phyloP scores from a whole-genome alignment of 2,888 invertebrate species.

The Diplolepis rosae region DNA sequence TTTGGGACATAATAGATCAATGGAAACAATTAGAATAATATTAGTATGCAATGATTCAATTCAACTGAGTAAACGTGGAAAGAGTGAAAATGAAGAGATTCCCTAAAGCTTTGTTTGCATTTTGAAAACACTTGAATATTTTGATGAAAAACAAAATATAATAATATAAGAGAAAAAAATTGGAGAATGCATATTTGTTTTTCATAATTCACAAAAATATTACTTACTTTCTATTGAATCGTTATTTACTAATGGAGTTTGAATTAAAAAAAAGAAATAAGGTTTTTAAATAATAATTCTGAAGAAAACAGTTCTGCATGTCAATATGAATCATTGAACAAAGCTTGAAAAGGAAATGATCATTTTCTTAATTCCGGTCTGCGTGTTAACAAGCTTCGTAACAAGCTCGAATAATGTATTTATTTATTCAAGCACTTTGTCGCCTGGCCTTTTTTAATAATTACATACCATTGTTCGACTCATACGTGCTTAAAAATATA shows the following conservation, averaged over 20 bases:
- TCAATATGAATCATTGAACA: background rate
- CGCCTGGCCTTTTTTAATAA: constrained; percentile 2
- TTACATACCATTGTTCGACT: background rate
- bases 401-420: constrained; percentile 13
- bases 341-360: background rate
- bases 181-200: too few species aligned
- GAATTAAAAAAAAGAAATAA: too few species aligned
- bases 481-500: background rate
- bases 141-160: too few species aligned
- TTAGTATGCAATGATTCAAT: constrained; percentile 35
- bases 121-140: too few species aligned
- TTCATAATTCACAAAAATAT: too few species aligned
- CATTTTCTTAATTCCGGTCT: background rate
- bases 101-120: too few species aligned
- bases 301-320: too few species aligned
- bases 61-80: constrained; percentile 37
- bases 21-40: background rate
- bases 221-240: too few species aligned
- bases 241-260: too few species aligned
- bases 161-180: too few species aligned
- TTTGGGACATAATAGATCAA: too few species aligned
- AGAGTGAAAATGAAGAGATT: constrained; percentile 15
- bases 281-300: too few species aligned
- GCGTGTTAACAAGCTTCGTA: background rate
- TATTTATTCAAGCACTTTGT: constrained; percentile 11